phyloP scores from a whole-genome alignment of 1,140 invertebrate genomes.

The Doryteuthis pealeii region DNA sequence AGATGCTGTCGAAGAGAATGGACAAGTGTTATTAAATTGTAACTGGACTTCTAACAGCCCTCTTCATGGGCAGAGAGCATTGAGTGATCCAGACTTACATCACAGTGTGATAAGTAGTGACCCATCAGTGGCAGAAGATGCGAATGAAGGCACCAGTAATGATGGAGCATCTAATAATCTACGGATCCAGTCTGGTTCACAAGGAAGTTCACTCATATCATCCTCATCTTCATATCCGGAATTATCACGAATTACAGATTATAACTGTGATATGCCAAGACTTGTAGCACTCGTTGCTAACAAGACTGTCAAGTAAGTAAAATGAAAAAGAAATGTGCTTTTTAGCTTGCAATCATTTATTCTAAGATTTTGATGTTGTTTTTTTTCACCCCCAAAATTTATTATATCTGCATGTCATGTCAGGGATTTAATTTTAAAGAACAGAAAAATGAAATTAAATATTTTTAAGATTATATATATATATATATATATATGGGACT shows the following conservation, averaged over 20 bases:
- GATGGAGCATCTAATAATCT: neutral
- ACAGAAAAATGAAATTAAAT: too few species aligned
- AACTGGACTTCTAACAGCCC: constrained; percentile 12
- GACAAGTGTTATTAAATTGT: constrained; percentile 12
- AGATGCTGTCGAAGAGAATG: neutral
- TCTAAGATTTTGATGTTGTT: too few species aligned
- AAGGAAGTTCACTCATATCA: constrained; percentile 9
- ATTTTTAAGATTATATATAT: too few species aligned
- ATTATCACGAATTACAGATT: constrained; percentile 39
- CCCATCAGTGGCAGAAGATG: neutral
- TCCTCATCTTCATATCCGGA: constrained; percentile 52
- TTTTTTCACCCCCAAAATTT: too few species aligned
- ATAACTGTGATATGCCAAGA: constrained; percentile 32
- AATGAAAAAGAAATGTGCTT: too few species aligned
- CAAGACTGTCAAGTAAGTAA: constrained; percentile 33
- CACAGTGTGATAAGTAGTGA: constrained; percentile 26
- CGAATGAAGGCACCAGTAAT: neutral
- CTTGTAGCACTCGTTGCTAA: constrained; percentile 54
- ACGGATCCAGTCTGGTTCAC: neutral
- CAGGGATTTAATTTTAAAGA: too few species aligned
- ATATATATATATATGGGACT: too few species aligned
- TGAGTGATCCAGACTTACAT: constrained; percentile 45
- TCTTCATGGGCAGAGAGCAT: constrained; percentile 33
- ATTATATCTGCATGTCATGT: too few species aligned
- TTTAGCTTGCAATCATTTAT: too few species aligned